Evolutionary conservation across 2,797 vertebrate species (phyloP).

Genomic region (Lagodon rhomboides): DNA sequence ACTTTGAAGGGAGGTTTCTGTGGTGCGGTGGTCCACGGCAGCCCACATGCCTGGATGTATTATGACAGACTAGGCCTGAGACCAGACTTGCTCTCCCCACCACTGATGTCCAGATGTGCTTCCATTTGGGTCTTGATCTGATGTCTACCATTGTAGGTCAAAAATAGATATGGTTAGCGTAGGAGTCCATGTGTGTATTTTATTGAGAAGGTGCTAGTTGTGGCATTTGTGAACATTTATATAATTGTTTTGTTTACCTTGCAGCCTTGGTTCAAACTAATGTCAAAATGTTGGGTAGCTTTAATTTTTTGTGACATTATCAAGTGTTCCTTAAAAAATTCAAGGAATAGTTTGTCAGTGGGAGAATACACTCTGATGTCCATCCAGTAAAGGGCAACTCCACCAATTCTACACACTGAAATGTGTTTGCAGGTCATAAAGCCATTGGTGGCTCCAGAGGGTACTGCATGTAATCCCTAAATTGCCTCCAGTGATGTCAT

Average conservation of each 20-base stretch:
- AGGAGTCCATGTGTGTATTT: conserved; percentile 12
- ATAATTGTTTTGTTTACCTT: background rate
- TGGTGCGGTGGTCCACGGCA: conserved; percentile 34
- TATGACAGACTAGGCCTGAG: conserved; percentile 49
- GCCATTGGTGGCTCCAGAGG: too few relatives aligned
- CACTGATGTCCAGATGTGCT: conserved; percentile 71
- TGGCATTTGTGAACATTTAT: background rate
- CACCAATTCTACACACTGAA: too few relatives aligned
- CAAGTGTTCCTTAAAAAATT: background rate
- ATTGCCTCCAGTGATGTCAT: too few relatives aligned
- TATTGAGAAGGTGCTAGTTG: background rate
- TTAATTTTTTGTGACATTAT: background rate
- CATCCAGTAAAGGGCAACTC: too few relatives aligned
- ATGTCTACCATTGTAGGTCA: conserved; percentile 14
- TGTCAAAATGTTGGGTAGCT: background rate
- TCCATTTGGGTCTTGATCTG: conserved; percentile 34
- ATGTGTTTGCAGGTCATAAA: too few relatives aligned
- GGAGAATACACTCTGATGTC: background rate
- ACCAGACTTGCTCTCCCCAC: conserved; percentile 43
- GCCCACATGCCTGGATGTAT: conserved; percentile 46
- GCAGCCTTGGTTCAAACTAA: background rate
- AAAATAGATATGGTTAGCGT: conserved; percentile 11
- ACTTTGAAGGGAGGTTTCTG: conserved; percentile 53
- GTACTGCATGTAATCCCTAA: too few relatives aligned
- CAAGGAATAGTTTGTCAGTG: background rate